These are phyloP conservation scores for Tachyglossus aculeatus DNA, from an alignment of 2,797 vertebrate species.

Conservation along the genomic window DNA sequence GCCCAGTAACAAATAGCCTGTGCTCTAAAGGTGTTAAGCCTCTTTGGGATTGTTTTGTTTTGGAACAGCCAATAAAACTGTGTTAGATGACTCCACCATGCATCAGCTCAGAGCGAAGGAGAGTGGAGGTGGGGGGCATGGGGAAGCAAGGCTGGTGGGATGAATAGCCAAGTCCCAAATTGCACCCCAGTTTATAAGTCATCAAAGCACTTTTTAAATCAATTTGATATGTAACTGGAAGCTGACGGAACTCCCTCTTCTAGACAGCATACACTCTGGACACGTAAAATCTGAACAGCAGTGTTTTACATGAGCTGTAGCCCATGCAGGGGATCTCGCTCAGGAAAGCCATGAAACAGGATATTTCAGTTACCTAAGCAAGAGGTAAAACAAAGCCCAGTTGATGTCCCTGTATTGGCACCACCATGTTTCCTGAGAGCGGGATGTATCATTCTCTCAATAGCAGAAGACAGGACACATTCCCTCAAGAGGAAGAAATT, in stretches of 20 bases:
- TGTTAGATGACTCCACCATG: constrained; percentile 62
- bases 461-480: not conserved
- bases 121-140: constrained; percentile 4
- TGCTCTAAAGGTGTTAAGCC: constrained; percentile 65
- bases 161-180: constrained; percentile 55
- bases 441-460: not conserved
- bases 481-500: not conserved
- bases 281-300: constrained; percentile 50
- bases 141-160: constrained; percentile 64
- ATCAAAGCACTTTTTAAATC: constrained; percentile 67
- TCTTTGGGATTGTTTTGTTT: constrained; percentile 61
- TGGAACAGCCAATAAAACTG: constrained; percentile 63
- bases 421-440: not conserved
- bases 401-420: not conserved
- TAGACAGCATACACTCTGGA: constrained; percentile 40
- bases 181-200: constrained; percentile 61
- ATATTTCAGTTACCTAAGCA: constrained; percentile 16
- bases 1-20: constrained; percentile 52
- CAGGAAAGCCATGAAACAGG: constrained; percentile 28
- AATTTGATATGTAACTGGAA: constrained; percentile 49
- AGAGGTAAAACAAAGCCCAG: not conserved
- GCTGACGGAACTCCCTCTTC: constrained; percentile 36
- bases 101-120: constrained; percentile 26
- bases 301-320: constrained; percentile 18
- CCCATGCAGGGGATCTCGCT: constrained; percentile 15